Conservation (phyloP, 2,888 invertebrate genomes). For the Tipula helvola region DNA sequence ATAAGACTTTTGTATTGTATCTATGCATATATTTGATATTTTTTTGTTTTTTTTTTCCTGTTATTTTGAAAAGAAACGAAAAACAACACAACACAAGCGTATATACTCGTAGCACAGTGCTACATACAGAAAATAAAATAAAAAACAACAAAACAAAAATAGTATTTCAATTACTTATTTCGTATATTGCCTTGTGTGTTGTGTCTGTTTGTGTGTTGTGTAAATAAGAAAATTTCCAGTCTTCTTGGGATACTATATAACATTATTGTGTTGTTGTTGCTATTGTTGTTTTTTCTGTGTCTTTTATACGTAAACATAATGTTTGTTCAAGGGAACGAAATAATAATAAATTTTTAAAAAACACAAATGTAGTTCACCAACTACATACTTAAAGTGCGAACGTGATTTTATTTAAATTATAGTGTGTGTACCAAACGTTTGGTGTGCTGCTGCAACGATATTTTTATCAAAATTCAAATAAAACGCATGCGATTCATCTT, state of each 20-base stretch:
- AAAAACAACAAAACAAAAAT: neutral
- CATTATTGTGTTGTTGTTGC: neutral
- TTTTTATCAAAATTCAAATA: neutral
- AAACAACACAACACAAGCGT: neutral
- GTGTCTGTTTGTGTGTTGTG: neutral
- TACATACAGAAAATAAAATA: neutral
- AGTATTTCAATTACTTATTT: constrained; percentile 4
- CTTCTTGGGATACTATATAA: neutral
- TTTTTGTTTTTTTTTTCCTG: neutral
- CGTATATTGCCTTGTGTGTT: neutral
- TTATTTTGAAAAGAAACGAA: constrained; percentile 4
- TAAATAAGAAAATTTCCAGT: constrained; percentile 4
- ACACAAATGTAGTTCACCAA: neutral
- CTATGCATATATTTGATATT: neutral
- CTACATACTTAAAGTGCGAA: neutral
- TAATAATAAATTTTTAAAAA: neutral
- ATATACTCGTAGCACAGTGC: neutral
- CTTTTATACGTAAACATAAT: neutral
- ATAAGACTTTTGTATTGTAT: neutral
- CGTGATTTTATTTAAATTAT: neutral
- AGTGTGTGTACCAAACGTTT: neutral
- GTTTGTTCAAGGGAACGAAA: neutral
- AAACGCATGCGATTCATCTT: neutral
- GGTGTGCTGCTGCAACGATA: neutral
- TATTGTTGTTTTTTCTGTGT: neutral